Conservation (phyloP, 2,113 vertebrate genomes). For the Coreoperca whiteheadi region DNA sequence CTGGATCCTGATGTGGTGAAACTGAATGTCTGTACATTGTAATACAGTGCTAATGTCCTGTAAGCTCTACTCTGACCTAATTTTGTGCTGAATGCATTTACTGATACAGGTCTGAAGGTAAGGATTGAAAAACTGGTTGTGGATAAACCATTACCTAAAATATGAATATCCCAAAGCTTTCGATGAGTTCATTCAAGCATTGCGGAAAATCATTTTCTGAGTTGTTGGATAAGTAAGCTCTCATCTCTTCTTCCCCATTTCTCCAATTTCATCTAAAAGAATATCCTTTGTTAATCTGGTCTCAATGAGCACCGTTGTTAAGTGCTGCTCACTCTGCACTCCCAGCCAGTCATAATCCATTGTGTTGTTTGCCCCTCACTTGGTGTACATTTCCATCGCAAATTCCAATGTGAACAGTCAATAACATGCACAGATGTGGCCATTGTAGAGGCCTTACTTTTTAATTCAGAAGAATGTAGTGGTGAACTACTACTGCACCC, state of each 20-base stretch:
- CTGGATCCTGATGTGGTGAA: slow-evolving; percentile 62
- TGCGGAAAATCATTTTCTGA: slow-evolving; percentile 57
- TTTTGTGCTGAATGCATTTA: slow-evolving; percentile 55
- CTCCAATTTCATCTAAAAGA: slow-evolving; percentile 73
- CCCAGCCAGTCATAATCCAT: slow-evolving; percentile 71
- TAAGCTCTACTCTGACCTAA: slow-evolving; percentile 62
- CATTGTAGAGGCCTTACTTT: slow-evolving; percentile 55
- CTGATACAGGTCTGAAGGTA: slow-evolving; percentile 48
- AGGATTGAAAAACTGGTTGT: slow-evolving; percentile 7
- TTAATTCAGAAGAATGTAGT: slow-evolving; percentile 55
- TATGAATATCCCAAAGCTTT: slow-evolving; percentile 56
- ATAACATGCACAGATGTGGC: slow-evolving; percentile 69
- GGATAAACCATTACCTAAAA: slow-evolving; percentile 30
- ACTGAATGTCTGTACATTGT: slow-evolving; percentile 56
- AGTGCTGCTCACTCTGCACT: slow-evolving; percentile 61
- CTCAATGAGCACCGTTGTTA: slow-evolving; percentile 70
- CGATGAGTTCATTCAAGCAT: slow-evolving; percentile 34
- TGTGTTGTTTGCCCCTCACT: slow-evolving; percentile 66
- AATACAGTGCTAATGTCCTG: slow-evolving; percentile 51
- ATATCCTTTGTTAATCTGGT: slow-evolving; percentile 79
- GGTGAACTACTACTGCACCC: slow-evolving; percentile 26
- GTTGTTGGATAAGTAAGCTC: slow-evolving; percentile 52
- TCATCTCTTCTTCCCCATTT: slow-evolving; percentile 58
- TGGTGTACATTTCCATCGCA: slow-evolving; percentile 62
- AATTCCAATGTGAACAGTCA: slow-evolving; percentile 79